These are phyloP conservation scores for Alsophila aescularia DNA, from an alignment of 2,888 invertebrate genomes.

Conservation along the genomic window DNA sequence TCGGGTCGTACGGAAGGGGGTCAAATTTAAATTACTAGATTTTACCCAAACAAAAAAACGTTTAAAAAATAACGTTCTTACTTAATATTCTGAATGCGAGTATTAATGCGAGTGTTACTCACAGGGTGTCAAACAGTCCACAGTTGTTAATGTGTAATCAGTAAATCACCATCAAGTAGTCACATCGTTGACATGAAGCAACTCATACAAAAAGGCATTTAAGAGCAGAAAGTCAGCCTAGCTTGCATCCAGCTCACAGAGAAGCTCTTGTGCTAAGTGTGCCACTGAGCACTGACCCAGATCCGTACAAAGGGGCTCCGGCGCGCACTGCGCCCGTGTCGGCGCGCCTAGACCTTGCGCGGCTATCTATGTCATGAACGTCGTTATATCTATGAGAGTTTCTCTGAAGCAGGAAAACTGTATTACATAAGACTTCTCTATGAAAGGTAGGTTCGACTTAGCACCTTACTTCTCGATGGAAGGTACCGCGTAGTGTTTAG, in stretches of 20 bases:
- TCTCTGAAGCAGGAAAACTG: not conserved
- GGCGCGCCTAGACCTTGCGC: slow-evolving; percentile 39
- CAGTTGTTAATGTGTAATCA: not conserved
- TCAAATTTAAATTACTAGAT: too few species aligned
- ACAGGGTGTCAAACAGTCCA: too few species aligned
- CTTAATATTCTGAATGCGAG: too few species aligned
- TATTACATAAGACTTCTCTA: too few species aligned
- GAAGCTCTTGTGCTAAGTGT: slow-evolving; percentile 42
- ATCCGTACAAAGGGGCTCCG: slow-evolving; percentile 50
- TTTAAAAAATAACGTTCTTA: too few species aligned
- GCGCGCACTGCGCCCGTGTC: slow-evolving; percentile 39
- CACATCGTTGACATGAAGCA: not conserved
- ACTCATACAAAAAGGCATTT: slow-evolving; percentile 12
- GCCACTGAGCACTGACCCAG: slow-evolving; percentile 57
- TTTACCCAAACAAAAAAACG: too few species aligned
- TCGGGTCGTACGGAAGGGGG: too few species aligned
- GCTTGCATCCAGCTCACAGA: slow-evolving; percentile 24
- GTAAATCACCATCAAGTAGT: not conserved
- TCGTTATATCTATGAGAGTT: slow-evolving; percentile 22
- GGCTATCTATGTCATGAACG: slow-evolving; percentile 31
- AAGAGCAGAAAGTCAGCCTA: slow-evolving; percentile 9
- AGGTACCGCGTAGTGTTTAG: too few species aligned
- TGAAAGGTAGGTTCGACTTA: too few species aligned
- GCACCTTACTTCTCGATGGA: too few species aligned
- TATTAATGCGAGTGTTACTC: too few species aligned